Base-by-base conservation (phyloP, 1,140 invertebrate species). In the Drosophila burlai region DNA sequence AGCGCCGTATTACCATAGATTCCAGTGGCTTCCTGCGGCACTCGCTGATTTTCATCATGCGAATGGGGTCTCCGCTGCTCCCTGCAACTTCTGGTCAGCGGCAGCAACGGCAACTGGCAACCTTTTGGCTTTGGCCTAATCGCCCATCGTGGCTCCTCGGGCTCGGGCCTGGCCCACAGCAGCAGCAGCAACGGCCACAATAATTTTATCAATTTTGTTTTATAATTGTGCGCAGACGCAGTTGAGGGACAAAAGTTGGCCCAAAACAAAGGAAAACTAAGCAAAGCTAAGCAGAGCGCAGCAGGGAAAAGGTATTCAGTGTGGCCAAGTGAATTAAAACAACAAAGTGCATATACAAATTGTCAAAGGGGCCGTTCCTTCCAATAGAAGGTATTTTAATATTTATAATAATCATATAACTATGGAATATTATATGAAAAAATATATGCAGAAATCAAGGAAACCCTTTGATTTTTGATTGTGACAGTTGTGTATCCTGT, bases 131-230 rank as follows among this genome's bases (percentile, higher is more conserved):
- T 73, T 69, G 26, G 52, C 68, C 85, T 90, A 90, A 90, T 90
- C 86, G 69, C 81, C 75, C 84, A 89, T 86, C 83, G 83, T 76
- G 75, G 69, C 64, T 72, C 49, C 64, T 68, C n/a, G 26, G 18
- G 21, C 24, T 55, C 47, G 43, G 11, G 15, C 42, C 45, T 42
- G 49, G 49, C 45, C 42, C 11, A 38, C 31, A 67, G 46, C 8
- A 26, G 21, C 4, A 24, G 29, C 58, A 18, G 18, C 13, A 11
- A 9, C 38, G 69, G 55, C 76, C 57, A 82, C 86, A 90, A 85
- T 90, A 90, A 90, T 90, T 90, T 90, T 90, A 90, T 90, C 85
- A 90, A 90, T 90, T 90, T 90, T 85, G 82, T 81, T 90, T 89
- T 90, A 90, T 90, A 90, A 90, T 90, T 90, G 85, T 91, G 81